Conservation (phyloP, 2,888 invertebrate species). For the Meteorus cinctellus region DNA sequence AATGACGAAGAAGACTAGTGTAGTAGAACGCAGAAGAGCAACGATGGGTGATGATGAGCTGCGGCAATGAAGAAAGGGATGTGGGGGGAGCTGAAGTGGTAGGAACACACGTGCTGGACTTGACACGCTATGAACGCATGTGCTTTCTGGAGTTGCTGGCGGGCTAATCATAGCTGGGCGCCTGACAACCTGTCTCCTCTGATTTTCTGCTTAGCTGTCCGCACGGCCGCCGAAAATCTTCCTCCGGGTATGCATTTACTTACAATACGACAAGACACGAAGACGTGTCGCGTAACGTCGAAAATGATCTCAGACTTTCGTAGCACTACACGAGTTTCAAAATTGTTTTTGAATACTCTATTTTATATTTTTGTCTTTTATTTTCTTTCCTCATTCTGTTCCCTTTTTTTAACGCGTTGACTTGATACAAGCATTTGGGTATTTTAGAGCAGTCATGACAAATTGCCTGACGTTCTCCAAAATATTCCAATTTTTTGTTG, state of each 20-base stretch:
- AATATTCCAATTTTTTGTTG: constrained; percentile 13
- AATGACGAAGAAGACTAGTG: constrained; percentile 41
- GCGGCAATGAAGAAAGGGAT: constrained; percentile 41
- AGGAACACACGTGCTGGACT: constrained; percentile 57
- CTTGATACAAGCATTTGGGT: constrained; percentile 14
- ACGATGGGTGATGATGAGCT: constrained; percentile 18
- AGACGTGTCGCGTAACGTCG: constrained; percentile 28
- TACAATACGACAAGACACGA: constrained; percentile 31
- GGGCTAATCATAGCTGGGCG: constrained; percentile 71
- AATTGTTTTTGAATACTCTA: constrained; percentile 10
- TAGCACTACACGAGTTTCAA: constrained; percentile 18
- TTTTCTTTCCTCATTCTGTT: not conserved
- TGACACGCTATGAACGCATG: constrained; percentile 55
- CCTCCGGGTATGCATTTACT: constrained; percentile 4
- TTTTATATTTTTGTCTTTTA: constrained; percentile 1
- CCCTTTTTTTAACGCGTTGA: not conserved
- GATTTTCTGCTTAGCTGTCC: constrained; percentile 69
- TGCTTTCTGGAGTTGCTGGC: constrained; percentile 49
- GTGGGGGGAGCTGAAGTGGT: constrained; percentile 8
- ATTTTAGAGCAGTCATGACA: constrained; percentile 14
- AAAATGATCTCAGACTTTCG: constrained; percentile 22
- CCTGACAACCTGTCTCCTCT: constrained; percentile 73
- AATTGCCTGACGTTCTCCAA: constrained; percentile 11
- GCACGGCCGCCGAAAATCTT: constrained; percentile 46
- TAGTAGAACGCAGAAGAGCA: constrained; percentile 43